Evolutionary conservation across 2,113 vertebrate species (phyloP).

Genomic region (Syngnathus typhle): DNA sequence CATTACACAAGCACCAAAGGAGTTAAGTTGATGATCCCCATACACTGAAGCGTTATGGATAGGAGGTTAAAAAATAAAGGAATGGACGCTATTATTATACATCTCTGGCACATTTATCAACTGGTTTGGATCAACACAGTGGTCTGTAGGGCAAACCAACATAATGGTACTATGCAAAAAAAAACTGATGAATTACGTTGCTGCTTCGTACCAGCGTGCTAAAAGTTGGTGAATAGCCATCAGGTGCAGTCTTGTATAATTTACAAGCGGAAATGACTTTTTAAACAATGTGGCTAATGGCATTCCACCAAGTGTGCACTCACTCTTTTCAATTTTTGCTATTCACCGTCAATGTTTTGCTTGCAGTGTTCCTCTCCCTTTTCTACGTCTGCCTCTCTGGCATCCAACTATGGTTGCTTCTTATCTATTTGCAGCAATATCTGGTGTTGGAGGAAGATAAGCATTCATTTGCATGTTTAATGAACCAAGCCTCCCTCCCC

Average conservation of each 20-base stretch:
- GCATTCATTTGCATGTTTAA: constrained; percentile 78
- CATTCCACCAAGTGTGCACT: not conserved
- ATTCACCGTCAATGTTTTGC: constrained; percentile 19
- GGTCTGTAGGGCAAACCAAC: not conserved
- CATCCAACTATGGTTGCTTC: constrained; percentile 47
- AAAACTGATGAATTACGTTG: not conserved
- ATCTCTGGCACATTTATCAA: constrained; percentile 14
- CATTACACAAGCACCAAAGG: constrained; percentile 7
- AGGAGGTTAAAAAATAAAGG: constrained; percentile 5
- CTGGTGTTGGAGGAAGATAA: constrained; percentile 77
- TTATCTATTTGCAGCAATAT: constrained; percentile 74
- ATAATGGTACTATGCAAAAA: constrained; percentile 1
- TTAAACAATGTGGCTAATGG: not conserved
- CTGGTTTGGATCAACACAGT: constrained; percentile 13
- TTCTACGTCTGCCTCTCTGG: constrained; percentile 43
- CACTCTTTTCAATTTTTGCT: not conserved
- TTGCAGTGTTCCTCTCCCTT: constrained; percentile 26
- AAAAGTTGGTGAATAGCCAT: constrained; percentile 13
- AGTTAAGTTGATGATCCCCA: not conserved
- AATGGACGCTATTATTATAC: constrained; percentile 6
- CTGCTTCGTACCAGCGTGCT: not conserved
- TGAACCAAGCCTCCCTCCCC: constrained; percentile 55
- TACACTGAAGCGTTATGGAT: constrained; percentile 6
- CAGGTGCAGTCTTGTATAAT: constrained; percentile 22
- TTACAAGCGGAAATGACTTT: constrained; percentile 6